Evolutionary conservation across 2,888 invertebrate genomes (phyloP), one percentile per base, ranked within the genome.

Genomic region (Apodemia mormo): DNA sequence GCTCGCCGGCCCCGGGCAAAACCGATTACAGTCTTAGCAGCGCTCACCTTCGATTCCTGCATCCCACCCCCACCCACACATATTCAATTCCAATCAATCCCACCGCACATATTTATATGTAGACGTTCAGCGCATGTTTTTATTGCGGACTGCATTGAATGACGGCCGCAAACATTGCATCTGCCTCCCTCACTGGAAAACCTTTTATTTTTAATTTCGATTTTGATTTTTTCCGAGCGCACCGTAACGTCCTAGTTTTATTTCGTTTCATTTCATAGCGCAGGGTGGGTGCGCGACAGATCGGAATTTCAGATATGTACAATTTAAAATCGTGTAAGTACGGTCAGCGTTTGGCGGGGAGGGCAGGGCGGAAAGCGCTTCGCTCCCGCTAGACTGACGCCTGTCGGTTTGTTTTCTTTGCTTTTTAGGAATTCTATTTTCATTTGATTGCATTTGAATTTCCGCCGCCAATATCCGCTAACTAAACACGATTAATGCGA

Each of bases 401-500:
- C 92, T 93, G 93, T 92, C 92, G 85, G 86, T 87, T 90, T 91
- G 89, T 92, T 92, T 92, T 87, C 92, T 93, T 92, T 92, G 86
- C 87, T 90, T 92, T 93, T 92, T 88, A 86, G 88, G 82, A 88
- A 91, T 92, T 90, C 92, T 93, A 92, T 93, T 93, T 93, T 92
- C 90, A 92, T 93, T 92, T 93, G 92, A 93, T 92, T 93, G 93
- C 92, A 93, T 93, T 92, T 92, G 91, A 92, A 92, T 92, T 93
- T 93, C 90, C 91, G 86, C 89, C 90, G 91, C 90, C 93, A 89
- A 94, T 94, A 94, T 93, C 92, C 91, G 90, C 90, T 93, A 92
- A 93, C 93, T 93, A 94, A 93, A 94, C 94, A 94, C 93, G 93
- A 94, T 93, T 94, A 94, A 93, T 93, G 92, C 87, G 88, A 86